These are phyloP conservation scores for Chamaetylas fuelleborni DNA, from an alignment of 2,113 vertebrate genomes.

Conservation along the genomic window DNA sequence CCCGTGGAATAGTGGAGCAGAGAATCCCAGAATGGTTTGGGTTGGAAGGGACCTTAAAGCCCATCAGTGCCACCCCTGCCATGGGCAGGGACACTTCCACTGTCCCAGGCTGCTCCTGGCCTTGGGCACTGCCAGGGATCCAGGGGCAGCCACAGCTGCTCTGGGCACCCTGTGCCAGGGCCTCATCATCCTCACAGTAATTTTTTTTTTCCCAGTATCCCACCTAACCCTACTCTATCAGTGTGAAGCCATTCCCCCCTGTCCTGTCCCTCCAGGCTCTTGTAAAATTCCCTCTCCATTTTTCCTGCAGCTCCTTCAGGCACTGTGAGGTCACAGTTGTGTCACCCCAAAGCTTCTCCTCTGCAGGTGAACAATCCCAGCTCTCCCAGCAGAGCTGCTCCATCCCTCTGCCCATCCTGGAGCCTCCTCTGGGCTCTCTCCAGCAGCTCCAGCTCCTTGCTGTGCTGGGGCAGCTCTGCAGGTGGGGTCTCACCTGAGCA, in stretches of 20 bases:
- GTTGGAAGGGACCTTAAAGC: neutral
- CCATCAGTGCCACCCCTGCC: too few relatives aligned
- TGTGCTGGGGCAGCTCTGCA: neutral
- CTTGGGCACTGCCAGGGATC: neutral
- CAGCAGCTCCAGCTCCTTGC: neutral
- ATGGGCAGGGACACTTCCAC: neutral
- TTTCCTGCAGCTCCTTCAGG: accelerated
- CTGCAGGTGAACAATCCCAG: neutral
- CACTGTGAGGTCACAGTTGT: accelerated
- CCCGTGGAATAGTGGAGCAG: neutral
- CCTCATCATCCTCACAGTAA: neutral
- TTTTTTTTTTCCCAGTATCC: too few relatives aligned
- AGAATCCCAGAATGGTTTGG: neutral
- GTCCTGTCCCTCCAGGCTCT: neutral
- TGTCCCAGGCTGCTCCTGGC: accelerated
- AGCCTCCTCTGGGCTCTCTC: neutral
- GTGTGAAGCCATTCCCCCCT: neutral
- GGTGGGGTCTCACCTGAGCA: neutral
- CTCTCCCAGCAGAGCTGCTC: neutral
- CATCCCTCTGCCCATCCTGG: neutral
- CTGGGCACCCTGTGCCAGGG: neutral
- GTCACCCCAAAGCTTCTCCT: neutral
- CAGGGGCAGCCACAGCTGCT: neutral
- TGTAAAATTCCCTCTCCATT: neutral
- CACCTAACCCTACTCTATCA: neutral